phyloP scores from a whole-genome alignment of 2,797 vertebrate genomes.

The Jordanella pulchra region DNA sequence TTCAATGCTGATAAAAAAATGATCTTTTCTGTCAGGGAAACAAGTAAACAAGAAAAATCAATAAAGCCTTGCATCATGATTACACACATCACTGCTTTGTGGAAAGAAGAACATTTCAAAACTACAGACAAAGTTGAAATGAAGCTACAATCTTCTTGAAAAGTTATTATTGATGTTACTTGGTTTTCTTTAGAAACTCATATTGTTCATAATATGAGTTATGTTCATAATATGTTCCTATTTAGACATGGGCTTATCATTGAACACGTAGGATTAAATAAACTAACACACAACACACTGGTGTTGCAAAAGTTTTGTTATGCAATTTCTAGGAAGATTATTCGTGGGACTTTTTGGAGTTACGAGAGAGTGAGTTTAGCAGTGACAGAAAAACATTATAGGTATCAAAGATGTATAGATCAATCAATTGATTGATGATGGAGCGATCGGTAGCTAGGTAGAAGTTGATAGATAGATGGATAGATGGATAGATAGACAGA shows the following conservation, averaged over 20 bases:
- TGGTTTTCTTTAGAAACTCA: background rate
- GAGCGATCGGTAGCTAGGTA: background rate
- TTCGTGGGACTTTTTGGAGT: conserved; percentile 14
- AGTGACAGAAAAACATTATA: background rate
- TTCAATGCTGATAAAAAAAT: background rate
- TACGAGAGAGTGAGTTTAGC: background rate
- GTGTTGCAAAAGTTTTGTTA: background rate
- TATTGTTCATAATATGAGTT: background rate
- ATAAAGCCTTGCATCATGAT: conserved; percentile 14
- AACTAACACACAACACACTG: background rate
- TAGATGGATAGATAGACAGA: too few relatives aligned
- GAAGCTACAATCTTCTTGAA: background rate
- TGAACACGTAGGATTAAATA: background rate
- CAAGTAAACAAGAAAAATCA: conserved; percentile 55
- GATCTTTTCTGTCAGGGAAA: conserved; percentile 18
- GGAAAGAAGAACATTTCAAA: background rate
- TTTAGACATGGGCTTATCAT: background rate
- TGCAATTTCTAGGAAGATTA: background rate
- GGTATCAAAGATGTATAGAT: background rate
- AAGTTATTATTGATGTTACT: background rate
- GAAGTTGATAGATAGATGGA: too few relatives aligned
- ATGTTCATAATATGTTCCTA: too few relatives aligned
- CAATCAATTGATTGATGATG: too few relatives aligned
- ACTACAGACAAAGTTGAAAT: background rate
- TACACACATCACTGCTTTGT: background rate